Evolutionary conservation across 2,888 invertebrate species (phyloP).

Genomic region (Brachynemurus nebulosus): DNA sequence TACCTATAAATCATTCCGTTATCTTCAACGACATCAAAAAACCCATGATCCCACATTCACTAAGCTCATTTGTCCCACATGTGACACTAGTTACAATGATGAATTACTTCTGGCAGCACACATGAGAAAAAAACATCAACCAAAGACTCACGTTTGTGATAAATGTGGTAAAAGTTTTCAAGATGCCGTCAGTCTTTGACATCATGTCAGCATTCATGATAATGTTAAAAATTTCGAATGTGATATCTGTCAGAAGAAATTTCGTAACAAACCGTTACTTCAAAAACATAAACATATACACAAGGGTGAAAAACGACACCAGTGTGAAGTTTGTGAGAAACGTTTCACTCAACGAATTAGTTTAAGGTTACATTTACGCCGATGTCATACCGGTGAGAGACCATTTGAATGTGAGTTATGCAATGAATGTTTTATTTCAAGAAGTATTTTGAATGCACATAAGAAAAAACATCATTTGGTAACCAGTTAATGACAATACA

Average conservation of each 20-base stretch:
- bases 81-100: no score
- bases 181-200: constrained; percentile 19
- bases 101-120: no score
- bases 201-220: constrained; percentile 25
- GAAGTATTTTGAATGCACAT: background rate
- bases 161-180: constrained; percentile 19
- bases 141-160: no score
- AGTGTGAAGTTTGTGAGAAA: constrained; percentile 8
- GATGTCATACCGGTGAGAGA: constrained; percentile 21
- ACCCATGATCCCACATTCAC: background rate
- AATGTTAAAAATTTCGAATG: constrained; percentile 16
- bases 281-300: constrained; percentile 8
- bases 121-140: no score
- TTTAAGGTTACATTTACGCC: constrained; percentile 33
- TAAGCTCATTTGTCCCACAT: no score
- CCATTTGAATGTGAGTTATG: constrained; percentile 10
- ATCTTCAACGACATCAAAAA: background rate
- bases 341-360: constrained; percentile 33
- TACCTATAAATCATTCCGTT: constrained; percentile 26
- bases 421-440: background rate
- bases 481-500: no score
- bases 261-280: constrained; percentile 9
- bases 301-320: constrained; percentile 6
- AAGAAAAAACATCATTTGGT: background rate
- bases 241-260: constrained; percentile 18